Conservation (phyloP, 1,140 invertebrate species). For the Bombus confusus region DNA sequence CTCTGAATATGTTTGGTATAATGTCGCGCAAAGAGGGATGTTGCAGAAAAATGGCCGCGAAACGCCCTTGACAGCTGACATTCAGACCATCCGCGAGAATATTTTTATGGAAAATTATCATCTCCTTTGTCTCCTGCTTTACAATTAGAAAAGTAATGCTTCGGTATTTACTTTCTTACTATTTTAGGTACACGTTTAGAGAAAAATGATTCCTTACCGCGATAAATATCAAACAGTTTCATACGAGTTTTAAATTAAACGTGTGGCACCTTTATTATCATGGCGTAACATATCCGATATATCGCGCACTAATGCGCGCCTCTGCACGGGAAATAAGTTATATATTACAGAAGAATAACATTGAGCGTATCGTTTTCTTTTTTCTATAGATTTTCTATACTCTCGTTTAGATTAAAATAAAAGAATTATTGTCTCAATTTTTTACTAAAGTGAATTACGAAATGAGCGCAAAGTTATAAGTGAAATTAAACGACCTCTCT, state of each 20-base stretch:
- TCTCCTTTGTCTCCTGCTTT: not conserved
- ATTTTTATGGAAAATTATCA: not conserved
- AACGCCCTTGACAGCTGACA: not conserved
- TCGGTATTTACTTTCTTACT: not conserved
- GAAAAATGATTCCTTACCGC: not conserved
- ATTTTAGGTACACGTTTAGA: not conserved
- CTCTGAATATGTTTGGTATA: constrained; percentile 28
- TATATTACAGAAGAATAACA: not conserved
- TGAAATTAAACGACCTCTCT: not conserved
- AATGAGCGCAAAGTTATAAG: not conserved
- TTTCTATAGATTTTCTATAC: not conserved
- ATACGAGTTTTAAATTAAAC: not conserved
- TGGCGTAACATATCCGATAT: not conserved
- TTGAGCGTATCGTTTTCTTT: not conserved
- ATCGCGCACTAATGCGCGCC: not conserved
- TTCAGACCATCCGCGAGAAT: not conserved
- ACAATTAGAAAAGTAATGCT: not conserved
- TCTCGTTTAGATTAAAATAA: not conserved
- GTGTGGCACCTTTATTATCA: not conserved
- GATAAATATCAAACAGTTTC: not conserved
- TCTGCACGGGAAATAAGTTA: not conserved
- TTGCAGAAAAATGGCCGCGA: not conserved
- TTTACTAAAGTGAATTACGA: not conserved
- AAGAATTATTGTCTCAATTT: not conserved
- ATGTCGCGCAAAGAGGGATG: constrained; percentile 28